Evolutionary conservation across 2,888 invertebrate genomes (phyloP).

Genomic region (Agonopterix arenella): DNA sequence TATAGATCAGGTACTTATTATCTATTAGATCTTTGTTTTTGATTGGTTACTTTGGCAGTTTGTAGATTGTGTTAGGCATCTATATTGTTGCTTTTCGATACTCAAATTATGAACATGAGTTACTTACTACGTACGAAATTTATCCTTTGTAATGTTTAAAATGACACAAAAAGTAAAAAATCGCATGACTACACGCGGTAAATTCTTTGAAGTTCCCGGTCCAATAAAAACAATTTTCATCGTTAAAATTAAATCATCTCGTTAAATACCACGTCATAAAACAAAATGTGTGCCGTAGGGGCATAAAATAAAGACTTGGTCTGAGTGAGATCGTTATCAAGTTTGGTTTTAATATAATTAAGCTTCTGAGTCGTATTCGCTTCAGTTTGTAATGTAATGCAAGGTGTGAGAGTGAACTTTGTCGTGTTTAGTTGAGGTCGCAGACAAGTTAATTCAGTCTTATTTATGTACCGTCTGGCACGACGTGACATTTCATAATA

Average conservation of each 20-base stretch:
- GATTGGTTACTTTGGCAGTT: no score
- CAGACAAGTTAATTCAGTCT: constrained; percentile 70
- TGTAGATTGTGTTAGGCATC: no score
- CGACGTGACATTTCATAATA: constrained; percentile 69
- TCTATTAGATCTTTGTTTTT: no score
- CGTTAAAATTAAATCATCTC: constrained; percentile 16
- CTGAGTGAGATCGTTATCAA: background rate
- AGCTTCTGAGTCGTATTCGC: constrained; percentile 6
- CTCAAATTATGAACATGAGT: no score
- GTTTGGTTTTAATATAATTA: constrained; percentile 10
- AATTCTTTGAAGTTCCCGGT: constrained; percentile 4
- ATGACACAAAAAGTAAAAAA: background rate
- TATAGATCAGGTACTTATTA: background rate
- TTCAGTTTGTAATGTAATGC: constrained; percentile 21
- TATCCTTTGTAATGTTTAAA: no score
- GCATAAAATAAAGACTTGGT: background rate
- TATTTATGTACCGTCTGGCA: constrained; percentile 72
- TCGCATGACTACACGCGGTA: constrained; percentile 13
- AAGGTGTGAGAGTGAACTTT: constrained; percentile 51
- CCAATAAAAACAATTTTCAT: constrained; percentile 5
- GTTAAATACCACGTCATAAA: constrained; percentile 10
- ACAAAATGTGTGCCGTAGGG: constrained; percentile 7
- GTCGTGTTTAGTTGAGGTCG: constrained; percentile 50
- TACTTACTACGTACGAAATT: no score
- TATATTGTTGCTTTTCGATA: no score